A percentile compares a stretch with the other conserved stretches of the same genome.
Conservation (phyloP, 2,797 vertebrate species). For the Apogon talboti region DNA sequence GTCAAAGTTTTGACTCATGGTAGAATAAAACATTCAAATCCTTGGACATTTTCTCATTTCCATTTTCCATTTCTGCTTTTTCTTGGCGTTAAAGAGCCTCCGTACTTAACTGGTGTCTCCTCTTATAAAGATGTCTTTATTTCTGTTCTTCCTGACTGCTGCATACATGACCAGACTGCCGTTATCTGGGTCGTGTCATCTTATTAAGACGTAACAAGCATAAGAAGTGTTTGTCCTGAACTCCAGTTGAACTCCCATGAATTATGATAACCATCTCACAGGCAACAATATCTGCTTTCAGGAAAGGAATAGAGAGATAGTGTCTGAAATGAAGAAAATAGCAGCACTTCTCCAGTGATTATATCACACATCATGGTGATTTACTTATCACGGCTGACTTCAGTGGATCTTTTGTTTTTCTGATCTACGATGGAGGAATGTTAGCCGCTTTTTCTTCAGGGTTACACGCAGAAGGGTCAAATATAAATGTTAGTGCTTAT, state of each 20-base stretch:
- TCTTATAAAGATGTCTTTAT: no score
- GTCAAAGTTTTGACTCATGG: no score
- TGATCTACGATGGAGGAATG: constrained; percentile 41
- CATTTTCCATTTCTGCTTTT: no score
- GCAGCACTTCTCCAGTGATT: constrained; percentile 59
- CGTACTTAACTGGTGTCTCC: no score
- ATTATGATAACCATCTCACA: constrained; percentile 76
- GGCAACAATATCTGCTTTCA: constrained; percentile 76
- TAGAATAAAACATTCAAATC: no score
- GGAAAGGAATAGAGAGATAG: constrained; percentile 63
- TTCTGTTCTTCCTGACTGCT: no score
- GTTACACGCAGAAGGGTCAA: constrained; percentile 32
- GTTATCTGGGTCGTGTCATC: constrained; percentile 66
- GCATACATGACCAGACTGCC: neutral
- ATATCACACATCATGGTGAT: constrained; percentile 71
- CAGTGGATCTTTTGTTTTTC: constrained; percentile 65
- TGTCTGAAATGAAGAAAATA: constrained; percentile 71
- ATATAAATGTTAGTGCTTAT: constrained; percentile 38
- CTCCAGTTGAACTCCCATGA: constrained; percentile 76
- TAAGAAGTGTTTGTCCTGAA: constrained; percentile 76
- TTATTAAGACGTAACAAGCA: constrained; percentile 70
- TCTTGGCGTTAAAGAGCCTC: no score
- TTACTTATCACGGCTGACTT: constrained; percentile 64
- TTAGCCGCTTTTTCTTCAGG: constrained; percentile 24
- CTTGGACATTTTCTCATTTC: no score